Evolutionary conservation across 2,797 vertebrate species (phyloP).

Genomic region (Parauchenoglanis ngamensis): DNA sequence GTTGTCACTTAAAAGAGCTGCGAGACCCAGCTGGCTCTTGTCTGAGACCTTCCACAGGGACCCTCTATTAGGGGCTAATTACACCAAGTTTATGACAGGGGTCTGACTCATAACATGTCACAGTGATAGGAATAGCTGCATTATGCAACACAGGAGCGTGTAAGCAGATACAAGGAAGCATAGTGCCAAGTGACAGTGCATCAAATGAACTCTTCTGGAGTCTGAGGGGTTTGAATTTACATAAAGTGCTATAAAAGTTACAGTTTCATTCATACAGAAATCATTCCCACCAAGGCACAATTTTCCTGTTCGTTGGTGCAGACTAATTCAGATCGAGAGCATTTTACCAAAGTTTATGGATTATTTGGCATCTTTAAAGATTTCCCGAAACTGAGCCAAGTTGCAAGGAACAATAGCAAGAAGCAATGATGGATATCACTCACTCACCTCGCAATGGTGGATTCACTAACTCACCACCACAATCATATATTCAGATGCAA

Average conservation of each 20-base stretch:
- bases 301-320: not conserved
- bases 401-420: not conserved
- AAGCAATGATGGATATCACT: not conserved
- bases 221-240: not conserved
- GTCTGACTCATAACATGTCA: constrained; percentile 24
- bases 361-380: not conserved
- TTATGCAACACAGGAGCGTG: constrained; percentile 1
- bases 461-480: not conserved
- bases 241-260: not conserved
- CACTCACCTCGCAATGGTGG: not conserved
- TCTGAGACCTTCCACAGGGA: not conserved
- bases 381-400: not conserved
- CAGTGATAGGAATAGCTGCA: constrained; percentile 21
- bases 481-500: not conserved
- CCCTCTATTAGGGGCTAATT: not conserved
- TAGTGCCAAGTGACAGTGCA: not conserved
- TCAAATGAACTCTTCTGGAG: not conserved
- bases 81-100: constrained; percentile 4
- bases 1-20: not conserved
- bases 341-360: not conserved
- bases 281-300: not conserved
- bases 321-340: not conserved
- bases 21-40: not conserved
- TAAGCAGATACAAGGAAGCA: not conserved
- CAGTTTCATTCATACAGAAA: not conserved